These are phyloP conservation scores for Eciton burchellii DNA, from an alignment of 1,140 invertebrate genomes.

Conservation along the genomic window DNA sequence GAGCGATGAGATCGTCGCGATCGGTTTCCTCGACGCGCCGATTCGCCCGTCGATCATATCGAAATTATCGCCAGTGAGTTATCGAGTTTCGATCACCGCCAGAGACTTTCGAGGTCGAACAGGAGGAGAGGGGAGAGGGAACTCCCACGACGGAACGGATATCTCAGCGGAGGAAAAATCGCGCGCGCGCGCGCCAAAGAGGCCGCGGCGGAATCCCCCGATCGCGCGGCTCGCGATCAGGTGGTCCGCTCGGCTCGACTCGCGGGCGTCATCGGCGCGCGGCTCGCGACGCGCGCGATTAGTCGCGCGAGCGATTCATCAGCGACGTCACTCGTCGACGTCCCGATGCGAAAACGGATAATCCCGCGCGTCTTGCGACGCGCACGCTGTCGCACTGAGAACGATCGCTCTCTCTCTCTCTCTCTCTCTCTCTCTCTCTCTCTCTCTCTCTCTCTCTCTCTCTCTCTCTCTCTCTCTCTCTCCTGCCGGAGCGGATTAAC, in stretches of 20 bases:
- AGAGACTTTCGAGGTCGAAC: neutral
- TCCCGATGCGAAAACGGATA: neutral
- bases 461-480: neutral
- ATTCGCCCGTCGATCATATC: too few relatives aligned
- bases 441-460: neutral
- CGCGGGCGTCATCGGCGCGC: neutral
- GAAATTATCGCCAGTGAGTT: neutral
- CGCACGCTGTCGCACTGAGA: neutral
- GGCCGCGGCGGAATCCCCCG: conserved; percentile 21
- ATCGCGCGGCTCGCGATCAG: conserved; percentile 26
- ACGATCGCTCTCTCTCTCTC: neutral
- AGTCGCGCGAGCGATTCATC: conserved; percentile 9
- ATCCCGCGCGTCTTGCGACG: neutral
- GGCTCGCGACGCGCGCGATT: neutral
- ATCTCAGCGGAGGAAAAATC: conserved; percentile 8
- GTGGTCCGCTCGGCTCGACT: conserved; percentile 7
- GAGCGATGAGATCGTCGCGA: too few relatives aligned
- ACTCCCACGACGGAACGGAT: neutral
- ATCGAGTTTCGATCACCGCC: neutral
- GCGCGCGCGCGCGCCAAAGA: conserved; percentile 1
- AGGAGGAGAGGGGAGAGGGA: neutral
- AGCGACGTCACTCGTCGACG: neutral
- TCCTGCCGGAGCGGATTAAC: neutral
- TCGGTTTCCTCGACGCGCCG: too few relatives aligned
- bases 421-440: neutral